Evolutionary conservation across 1,140 invertebrate species (phyloP), one percentile per base, ranked within the genome.

Genomic region (Homarus americanus): DNA sequence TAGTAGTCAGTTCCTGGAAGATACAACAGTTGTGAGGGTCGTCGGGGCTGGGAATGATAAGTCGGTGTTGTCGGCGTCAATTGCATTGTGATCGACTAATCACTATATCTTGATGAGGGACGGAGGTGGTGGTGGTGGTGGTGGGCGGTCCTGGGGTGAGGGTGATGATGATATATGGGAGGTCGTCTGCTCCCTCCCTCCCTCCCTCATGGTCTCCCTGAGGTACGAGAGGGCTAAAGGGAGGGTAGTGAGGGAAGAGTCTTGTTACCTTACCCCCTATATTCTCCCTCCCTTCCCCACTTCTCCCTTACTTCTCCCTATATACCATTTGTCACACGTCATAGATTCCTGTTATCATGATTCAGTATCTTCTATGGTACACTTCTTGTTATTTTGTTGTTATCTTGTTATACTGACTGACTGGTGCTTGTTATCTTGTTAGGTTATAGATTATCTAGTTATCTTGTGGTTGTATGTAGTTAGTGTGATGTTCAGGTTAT

Each of bases 81-180:
- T 58, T 58, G 53, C 15, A 24, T 58, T 58, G 53, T 58, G 53
- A 69, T 69, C 63, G 63, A 69, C 63, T 24, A 17, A 69, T 69
- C n/a, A 7, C 28, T 32, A 24, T 4, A 32, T 0, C 24, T 24
- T 69, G 63, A 69, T 69, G 63, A 69, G 58, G 12, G 63, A 5
- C 1, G 63, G 28, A 4, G 28, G 63, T 69, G n/a, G 63, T 69
- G n/a, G 63, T 32, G 63, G 63, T 32, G 63, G 63, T 4, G n/a
- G 5, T 0, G 28, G 63, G n/a, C 32, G 63, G 1, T 15, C 44
- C 58, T 17, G n/a, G 28, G 5, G n/a, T n/a, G n/a, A n/a, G n/a
- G n/a, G n/a, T 69, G 63, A 69, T 69, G 63, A 69, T 69, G 63
- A 69, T 69, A 32, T 69, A 69, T 69, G 28, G n/a, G 32, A 2